Conservation (phyloP, 2,113 vertebrate genomes). For the Nycticorax nycticorax region DNA sequence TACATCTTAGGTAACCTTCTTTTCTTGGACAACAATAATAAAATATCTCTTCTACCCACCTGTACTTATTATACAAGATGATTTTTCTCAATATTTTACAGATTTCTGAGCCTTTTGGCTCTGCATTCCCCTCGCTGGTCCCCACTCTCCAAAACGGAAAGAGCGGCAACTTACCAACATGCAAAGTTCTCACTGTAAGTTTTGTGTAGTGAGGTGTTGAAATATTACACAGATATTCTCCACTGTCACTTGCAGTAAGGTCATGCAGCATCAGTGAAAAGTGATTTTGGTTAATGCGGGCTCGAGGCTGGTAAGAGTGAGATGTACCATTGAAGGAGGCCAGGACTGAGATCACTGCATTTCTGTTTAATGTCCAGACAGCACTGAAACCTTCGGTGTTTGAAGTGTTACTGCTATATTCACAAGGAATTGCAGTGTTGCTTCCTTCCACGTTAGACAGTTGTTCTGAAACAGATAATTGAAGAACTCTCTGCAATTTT, state of each 20-base stretch:
- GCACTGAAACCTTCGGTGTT: neutral
- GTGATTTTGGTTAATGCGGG: neutral
- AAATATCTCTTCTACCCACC: neutral
- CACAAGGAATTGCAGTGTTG: neutral
- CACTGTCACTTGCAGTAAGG: neutral
- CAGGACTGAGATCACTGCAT: neutral
- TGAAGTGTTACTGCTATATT: neutral
- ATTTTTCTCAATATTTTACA: neutral
- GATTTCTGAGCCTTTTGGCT: neutral
- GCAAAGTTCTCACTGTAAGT: slow-evolving; percentile 18
- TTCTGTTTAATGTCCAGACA: slow-evolving; percentile 24
- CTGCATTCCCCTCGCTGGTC: neutral
- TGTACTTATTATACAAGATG: neutral
- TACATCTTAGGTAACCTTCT: neutral
- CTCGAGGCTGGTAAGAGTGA: neutral
- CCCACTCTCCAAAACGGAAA: neutral
- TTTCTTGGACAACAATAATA: neutral
- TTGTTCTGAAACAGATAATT: slow-evolving; percentile 37
- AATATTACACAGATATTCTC: slow-evolving; percentile 60
- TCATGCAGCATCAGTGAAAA: neutral
- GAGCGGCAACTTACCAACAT: slow-evolving; percentile 30
- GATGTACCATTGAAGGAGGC: slow-evolving; percentile 32
- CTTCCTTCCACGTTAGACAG: neutral
- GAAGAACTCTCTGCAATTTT: neutral
- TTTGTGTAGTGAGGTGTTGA: slow-evolving; percentile 33